Evolutionary conservation across 2,888 invertebrate species (phyloP), one percentile per base, ranked within the genome.

Genomic region (Drosophila planitibia): DNA sequence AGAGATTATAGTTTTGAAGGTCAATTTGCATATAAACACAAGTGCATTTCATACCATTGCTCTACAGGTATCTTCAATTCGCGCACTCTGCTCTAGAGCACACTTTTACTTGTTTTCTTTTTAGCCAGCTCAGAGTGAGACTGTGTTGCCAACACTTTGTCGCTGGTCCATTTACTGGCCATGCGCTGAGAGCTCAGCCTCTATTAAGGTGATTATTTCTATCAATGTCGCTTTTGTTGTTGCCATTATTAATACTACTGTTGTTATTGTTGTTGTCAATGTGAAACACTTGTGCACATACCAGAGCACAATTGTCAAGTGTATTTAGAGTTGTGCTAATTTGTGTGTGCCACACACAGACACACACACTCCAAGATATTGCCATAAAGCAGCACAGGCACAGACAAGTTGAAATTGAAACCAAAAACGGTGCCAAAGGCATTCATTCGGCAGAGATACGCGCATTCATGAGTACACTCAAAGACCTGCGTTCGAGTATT

Each of bases 261-360:
- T 54, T 49, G 22, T 58, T 59, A 7, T 33, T 51, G 22, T 54
- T 60, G 52, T 47, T 78, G 59, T 52, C 63, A 35, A 19, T 63
- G 55, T 75, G 54, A 69, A 79, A 81, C 87, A 87, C 85, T 85
- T 85, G 87, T 76, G 75, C 77, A 86, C 79, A 84, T 63, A 74
- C 65, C 77, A 72, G 57, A 49, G 53, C 76, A 75, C 81, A 86
- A 85, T 86, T 83, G 83, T 73, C 78, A 76, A 82, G 69, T 82
- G 70, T 68, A 52, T 59, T 54, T 66, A 53, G 63, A 70, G 71
- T 39, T 79, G 79, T 75, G 85, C 80, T 73, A 82, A 83, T 80
- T 81, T 81, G 72, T 70, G 70, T 54, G 54, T 71, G 61, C 49
- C 59, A 47, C 44, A 44, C 33, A 25, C 25, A 25, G 25, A 6